Evolutionary conservation across 2,113 vertebrate species (phyloP), one percentile per base, ranked within the genome.

Genomic region (Notothenia coriiceps): DNA sequence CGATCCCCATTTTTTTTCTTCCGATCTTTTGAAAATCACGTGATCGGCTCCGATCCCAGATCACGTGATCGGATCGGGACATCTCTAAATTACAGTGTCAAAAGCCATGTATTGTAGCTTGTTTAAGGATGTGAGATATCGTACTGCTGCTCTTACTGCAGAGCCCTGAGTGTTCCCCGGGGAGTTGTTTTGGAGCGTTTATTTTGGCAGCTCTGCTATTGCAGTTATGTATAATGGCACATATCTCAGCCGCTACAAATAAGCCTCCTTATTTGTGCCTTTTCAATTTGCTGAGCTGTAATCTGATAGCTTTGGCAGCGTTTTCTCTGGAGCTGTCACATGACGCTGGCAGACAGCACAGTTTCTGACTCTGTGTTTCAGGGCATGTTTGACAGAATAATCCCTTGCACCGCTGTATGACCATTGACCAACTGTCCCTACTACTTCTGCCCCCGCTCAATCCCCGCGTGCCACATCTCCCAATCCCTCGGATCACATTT

Each of bases 391-490:
- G 51, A 71, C 82, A 68, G 35, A 84, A 78, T 91, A 89, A 91
- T 89, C 89, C 72, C 67, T 33, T 35, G 72, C 77, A 60, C 60
- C 18, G 69, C 78, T 79, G 73, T 86, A 61, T 74, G 79, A 66
- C 72, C 69, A 33, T 77, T 83, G 62, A 87, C 85, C 85, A 85
- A 83, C 80, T 83, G 84, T 85, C 78, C 47, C 25, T 20, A 62
- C 71, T 25, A 63, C 86, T 74, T 62, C 75, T 20, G 8, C 77
- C 65, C 52, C 33, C 3, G 17, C 35, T 72, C 89, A 83, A 90
- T 84, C 85, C 84, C 64, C 79, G 82, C 66, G 65, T 70, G 62
- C 66, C 43, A 66, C 80, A 69, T 84, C 67, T 47, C 71, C 74
- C 74, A 86, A 83, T 88, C 83, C 80, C 68, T 14, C 5, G n/a